A percentile compares a stretch with the other conserved stretches of the same genome.
Conservation (phyloP, 2,113 vertebrate genomes). For the Athene noctua region DNA sequence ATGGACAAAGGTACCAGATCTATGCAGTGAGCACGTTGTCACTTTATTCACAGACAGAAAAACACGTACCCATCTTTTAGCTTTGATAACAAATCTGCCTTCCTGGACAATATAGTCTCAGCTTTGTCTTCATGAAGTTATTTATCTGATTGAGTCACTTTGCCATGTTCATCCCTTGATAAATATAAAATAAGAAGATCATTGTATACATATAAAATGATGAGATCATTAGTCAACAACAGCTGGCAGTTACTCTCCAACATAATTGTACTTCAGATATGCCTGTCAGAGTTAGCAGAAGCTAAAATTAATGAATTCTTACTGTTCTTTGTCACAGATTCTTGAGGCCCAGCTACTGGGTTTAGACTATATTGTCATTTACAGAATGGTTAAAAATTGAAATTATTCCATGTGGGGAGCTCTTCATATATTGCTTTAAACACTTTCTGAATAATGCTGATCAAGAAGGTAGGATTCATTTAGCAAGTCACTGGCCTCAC, state of each 20-base stretch:
- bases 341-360: background rate
- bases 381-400: background rate
- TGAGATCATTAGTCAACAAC: background rate
- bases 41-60: background rate
- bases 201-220: background rate
- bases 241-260: background rate
- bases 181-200: background rate
- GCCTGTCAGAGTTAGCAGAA: background rate
- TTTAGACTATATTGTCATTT: background rate
- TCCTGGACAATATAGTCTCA: background rate
- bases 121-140: background rate
- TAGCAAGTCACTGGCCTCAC: background rate
- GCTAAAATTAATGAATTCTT: background rate
- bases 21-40: background rate
- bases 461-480: background rate
- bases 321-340: background rate
- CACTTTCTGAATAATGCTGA: background rate
- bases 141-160: background rate
- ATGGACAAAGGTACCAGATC: background rate
- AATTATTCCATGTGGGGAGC: background rate
- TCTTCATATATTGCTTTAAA: background rate
- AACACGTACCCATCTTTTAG: background rate
- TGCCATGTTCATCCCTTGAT: background rate
- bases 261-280: conserved; percentile 23
- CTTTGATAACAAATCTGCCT: background rate